Conservation (phyloP, 2,113 vertebrate species). For the Rissa tridactyla region DNA sequence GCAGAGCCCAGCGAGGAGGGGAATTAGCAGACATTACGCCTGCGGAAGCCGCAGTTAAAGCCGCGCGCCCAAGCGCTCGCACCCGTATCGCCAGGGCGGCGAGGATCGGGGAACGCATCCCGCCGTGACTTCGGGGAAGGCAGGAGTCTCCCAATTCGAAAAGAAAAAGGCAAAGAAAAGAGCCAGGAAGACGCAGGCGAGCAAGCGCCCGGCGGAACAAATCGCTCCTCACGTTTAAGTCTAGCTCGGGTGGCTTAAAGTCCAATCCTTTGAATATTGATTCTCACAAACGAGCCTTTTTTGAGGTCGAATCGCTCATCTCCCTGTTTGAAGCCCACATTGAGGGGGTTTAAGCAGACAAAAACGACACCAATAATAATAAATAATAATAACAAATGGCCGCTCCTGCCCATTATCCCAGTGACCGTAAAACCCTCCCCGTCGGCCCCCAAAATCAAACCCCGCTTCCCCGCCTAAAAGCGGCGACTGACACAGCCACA, state of each 20-base stretch:
- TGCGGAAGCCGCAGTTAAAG: too few relatives aligned
- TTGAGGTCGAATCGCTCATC: rapidly evolving
- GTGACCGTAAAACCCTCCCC: neutral
- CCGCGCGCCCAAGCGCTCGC: neutral
- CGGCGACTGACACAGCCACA: neutral
- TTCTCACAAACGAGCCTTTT: neutral
- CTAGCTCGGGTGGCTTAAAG: neutral
- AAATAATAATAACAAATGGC: too few relatives aligned
- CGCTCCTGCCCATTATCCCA: neutral
- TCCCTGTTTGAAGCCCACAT: neutral
- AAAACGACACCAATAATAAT: neutral
- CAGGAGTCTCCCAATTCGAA: neutral
- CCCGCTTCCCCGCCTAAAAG: neutral
- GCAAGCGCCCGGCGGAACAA: rapidly evolving
- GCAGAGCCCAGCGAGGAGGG: neutral
- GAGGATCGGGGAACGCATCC: rapidly evolving
- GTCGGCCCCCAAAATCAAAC: neutral
- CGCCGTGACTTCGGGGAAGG: neutral
- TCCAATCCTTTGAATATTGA: neutral
- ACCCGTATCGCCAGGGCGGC: rapidly evolving
- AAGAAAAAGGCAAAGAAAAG: neutral
- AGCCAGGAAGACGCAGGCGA: neutral
- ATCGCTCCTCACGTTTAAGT: neutral
- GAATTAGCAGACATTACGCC: neutral
- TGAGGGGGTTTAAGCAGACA: neutral